A percentile compares a stretch with the other conserved stretches of the same genome.
These are phyloP conservation scores for Charadrius vociferus DNA, from an alignment of 2,113 vertebrate genomes.

Conservation along the genomic window DNA sequence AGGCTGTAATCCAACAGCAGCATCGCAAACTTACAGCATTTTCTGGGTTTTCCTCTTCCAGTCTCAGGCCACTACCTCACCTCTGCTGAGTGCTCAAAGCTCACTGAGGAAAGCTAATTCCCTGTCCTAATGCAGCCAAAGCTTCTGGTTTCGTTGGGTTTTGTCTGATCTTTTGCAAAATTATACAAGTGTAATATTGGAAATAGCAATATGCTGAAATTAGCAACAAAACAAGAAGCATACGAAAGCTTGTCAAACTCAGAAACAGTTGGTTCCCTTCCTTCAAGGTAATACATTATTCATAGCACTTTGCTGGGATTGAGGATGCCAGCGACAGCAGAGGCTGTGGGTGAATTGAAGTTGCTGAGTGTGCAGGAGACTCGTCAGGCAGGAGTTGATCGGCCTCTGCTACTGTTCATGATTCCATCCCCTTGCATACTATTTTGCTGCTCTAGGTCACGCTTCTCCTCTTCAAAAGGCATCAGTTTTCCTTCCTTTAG, in stretches of 20 bases:
- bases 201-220: neutral
- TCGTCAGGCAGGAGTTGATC: neutral
- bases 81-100: neutral
- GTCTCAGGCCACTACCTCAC: neutral
- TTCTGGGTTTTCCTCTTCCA: neutral
- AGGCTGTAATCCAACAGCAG: neutral
- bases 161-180: neutral
- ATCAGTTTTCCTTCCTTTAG: neutral
- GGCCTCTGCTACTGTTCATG: neutral
- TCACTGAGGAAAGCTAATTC: neutral
- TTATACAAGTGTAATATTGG: neutral
- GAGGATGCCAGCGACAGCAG: neutral
- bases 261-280: neutral
- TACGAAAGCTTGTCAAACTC: neutral
- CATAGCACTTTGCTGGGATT: neutral
- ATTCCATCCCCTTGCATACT: neutral
- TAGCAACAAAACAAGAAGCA: neutral
- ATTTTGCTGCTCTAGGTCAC: neutral
- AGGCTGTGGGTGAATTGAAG: neutral
- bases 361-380: neutral
- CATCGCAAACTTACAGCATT: neutral
- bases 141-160: neutral
- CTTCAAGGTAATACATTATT: neutral
- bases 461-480: neutral
- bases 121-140: neutral